Evolutionary conservation across 2,797 vertebrate genomes (phyloP).

Genomic region (Calcarius lapponicus): DNA sequence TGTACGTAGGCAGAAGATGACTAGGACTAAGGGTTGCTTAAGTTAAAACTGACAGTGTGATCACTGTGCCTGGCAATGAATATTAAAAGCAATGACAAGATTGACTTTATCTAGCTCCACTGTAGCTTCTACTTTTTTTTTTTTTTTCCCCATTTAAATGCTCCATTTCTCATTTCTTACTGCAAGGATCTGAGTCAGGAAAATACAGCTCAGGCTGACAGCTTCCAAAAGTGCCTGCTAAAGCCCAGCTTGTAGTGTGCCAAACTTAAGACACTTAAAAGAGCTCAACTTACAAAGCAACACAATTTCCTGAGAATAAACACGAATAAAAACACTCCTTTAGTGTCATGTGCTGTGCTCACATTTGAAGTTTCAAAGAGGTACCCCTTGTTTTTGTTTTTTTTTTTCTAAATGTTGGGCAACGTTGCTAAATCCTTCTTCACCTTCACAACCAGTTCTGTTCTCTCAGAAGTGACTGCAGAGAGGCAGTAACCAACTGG

Average conservation of each 20-base stretch:
- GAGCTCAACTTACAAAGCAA: not conserved
- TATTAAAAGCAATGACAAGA: conserved; percentile 51
- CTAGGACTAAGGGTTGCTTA: conserved; percentile 35
- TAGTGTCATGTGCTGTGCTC: not conserved
- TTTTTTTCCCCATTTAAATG: not conserved
- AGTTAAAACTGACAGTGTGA: conserved; percentile 51
- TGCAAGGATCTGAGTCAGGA: not conserved
- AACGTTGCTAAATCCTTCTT: not conserved
- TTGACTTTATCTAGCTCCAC: conserved; percentile 37
- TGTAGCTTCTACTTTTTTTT: not conserved
- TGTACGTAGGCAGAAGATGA: conserved; percentile 27
- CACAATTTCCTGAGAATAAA: not conserved
- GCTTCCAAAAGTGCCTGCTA: not conserved
- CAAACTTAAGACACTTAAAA: not conserved
- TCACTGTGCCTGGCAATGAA: conserved; percentile 10
- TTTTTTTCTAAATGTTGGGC: not conserved
- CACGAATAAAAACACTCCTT: not conserved
- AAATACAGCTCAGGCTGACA: conserved; percentile 24
- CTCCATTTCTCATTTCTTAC: not conserved
- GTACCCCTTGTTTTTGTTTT: not conserved
- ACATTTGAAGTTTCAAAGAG: not conserved
- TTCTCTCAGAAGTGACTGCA: not conserved
- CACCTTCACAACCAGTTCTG: not conserved
- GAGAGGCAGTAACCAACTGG: not conserved
- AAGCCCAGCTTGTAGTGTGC: not conserved